Conservation (phyloP, 2,113 vertebrate species). For the Xenopus tropicalis region UCB_Xtro_10.0 CM004447.2:99858501-99859000, state of each 20-base stretch:
- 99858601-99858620: too few relatives aligned
- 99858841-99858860: slow-evolving; percentile 98
- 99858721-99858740: slow-evolving; percentile 99
- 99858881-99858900: slow-evolving; percentile 94
- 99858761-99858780: too few relatives aligned
- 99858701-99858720: slow-evolving; percentile 91
- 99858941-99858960: slow-evolving; percentile 92
- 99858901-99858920: slow-evolving; percentile 97
- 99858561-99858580: too few relatives aligned
- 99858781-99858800: too few relatives aligned
- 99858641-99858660: slow-evolving; percentile 97
- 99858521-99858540: too few relatives aligned
- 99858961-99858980: slow-evolving; percentile 70
- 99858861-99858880: slow-evolving; percentile 95
- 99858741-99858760: too few relatives aligned
- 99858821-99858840: slow-evolving; percentile 98
- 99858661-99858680: slow-evolving; percentile 96
- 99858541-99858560: too few relatives aligned
- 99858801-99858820: slow-evolving; percentile 77
- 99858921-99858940: slow-evolving; percentile 98
- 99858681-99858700: slow-evolving; percentile 95
- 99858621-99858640: slow-evolving; percentile 98
- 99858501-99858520: too few relatives aligned
- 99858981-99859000: too few relatives aligned
- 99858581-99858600: too few relatives aligned